These are phyloP conservation scores for Salpingus planirostris DNA, from an alignment of 2,888 invertebrate species.

Conservation along the genomic window DNA sequence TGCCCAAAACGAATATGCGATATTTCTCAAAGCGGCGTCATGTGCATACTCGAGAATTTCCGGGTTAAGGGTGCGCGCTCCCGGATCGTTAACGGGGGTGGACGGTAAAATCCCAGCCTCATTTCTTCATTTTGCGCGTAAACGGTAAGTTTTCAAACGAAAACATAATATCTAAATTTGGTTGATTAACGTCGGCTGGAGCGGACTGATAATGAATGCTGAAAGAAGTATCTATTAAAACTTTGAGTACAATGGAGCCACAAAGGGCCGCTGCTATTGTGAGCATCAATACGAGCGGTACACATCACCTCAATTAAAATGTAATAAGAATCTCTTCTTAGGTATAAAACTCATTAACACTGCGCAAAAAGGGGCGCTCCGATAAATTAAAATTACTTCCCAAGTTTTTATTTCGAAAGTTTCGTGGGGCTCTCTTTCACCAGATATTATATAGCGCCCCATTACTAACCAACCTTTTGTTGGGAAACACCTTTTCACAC, in stretches of 20 bases:
- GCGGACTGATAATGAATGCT: slow-evolving; percentile 41
- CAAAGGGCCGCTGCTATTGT: slow-evolving; percentile 33
- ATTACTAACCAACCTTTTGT: no score
- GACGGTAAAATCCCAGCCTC: slow-evolving; percentile 34
- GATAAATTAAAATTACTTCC: slow-evolving; percentile 35
- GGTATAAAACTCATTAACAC: slow-evolving; percentile 43
- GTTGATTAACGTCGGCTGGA: slow-evolving; percentile 38
- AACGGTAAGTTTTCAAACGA: slow-evolving; percentile 34
- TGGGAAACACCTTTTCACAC: no score
- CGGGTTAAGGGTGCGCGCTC: background rate
- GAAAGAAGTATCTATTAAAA: slow-evolving; percentile 45
- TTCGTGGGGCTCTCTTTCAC: no score
- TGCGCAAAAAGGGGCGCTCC: slow-evolving; percentile 34
- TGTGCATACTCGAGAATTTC: no score
- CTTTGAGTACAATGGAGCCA: slow-evolving; percentile 38
- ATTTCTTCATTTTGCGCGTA: slow-evolving; percentile 38
- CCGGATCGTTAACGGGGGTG: background rate
- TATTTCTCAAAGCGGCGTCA: no score
- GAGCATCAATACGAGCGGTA: slow-evolving; percentile 39
- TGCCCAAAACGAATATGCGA: no score
- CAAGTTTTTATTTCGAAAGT: no score
- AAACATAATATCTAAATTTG: slow-evolving; percentile 38
- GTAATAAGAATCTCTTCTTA: slow-evolving; percentile 42
- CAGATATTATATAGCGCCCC: no score
- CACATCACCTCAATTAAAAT: slow-evolving; percentile 45